A percentile compares a stretch with the other conserved stretches of the same genome.
phyloP scores from a whole-genome alignment of 2,888 invertebrate species.

The Slavum lentiscoides region DNA sequence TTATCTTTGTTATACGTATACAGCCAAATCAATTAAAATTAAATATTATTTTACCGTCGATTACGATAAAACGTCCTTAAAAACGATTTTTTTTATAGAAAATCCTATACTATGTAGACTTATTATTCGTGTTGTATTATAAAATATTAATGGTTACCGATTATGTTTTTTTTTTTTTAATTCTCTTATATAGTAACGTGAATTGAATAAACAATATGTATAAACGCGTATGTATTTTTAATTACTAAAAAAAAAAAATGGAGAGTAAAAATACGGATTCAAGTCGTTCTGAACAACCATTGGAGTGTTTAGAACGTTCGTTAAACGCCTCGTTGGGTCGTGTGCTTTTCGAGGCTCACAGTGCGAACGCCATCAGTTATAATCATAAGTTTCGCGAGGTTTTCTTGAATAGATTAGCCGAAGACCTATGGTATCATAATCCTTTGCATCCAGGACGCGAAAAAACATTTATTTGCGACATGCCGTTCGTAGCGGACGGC shows the following conservation, averaged over 20 bases:
- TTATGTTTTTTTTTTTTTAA: neutral
- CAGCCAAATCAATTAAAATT: too few relatives aligned
- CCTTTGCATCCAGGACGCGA: constrained; percentile 30
- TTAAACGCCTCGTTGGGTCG: constrained; percentile 12
- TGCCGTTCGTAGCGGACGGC: neutral
- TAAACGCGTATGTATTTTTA: neutral
- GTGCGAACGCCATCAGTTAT: constrained; percentile 10
- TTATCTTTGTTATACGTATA: too few relatives aligned
- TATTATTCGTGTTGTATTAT: too few relatives aligned
- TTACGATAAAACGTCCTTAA: too few relatives aligned
- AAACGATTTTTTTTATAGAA: too few relatives aligned
- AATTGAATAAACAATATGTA: neutral
- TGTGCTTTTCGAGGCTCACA: constrained; percentile 6
- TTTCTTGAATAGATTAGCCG: constrained; percentile 30
- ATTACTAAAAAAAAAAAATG: constrained; percentile 6
- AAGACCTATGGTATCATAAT: constrained; percentile 39
- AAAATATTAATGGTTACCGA: too few relatives aligned
- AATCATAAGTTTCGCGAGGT: neutral
- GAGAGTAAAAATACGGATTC: neutral
- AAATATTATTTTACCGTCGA: too few relatives aligned
- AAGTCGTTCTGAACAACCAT: neutral
- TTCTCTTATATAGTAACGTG: neutral
- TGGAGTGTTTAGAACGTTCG: neutral
- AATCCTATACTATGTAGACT: too few relatives aligned
- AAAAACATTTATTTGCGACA: neutral